phyloP scores from a whole-genome alignment of 2,797 vertebrate species.

The Typhlichthys eigenmanni region DNA sequence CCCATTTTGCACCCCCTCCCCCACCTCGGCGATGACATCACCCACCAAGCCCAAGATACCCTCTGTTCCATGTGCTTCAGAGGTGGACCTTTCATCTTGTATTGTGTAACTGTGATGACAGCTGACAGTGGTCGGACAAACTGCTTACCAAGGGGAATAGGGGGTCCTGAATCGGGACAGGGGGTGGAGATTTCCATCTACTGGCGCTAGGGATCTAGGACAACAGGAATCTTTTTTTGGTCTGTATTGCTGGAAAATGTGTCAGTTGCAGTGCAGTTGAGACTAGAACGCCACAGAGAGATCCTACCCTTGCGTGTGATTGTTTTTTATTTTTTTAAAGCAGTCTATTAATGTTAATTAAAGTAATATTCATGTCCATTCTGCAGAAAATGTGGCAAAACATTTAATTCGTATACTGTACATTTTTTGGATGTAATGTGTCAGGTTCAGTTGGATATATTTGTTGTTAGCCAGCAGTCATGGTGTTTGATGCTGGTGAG shows the following conservation, averaged over 20 bases:
- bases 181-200: not conserved
- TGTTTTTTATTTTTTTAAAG: no score
- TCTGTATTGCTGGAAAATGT: not conserved
- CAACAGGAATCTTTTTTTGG: not conserved
- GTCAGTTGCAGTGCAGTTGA: no score
- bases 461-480: no score
- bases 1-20: conserved; percentile 25
- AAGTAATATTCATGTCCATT: no score
- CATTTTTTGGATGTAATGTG: no score
- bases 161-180: conserved; percentile 25
- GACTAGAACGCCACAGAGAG: no score
- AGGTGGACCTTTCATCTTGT: conserved; percentile 62
- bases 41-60: conserved; percentile 58
- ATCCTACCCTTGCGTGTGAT: no score
- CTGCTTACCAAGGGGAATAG: conserved; percentile 65
- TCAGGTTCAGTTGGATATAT: no score
- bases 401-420: no score
- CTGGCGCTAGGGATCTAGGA: conserved; percentile 10
- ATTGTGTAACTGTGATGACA: conserved; percentile 68
- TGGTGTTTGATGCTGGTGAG: no score
- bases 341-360: no score
- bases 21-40: conserved; percentile 60
- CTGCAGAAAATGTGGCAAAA: no score
- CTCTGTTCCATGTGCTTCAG: conserved; percentile 64
- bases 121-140: conserved; percentile 60